Conservation (phyloP, 2,113 vertebrate genomes). For the Proteles cristata region DNA sequence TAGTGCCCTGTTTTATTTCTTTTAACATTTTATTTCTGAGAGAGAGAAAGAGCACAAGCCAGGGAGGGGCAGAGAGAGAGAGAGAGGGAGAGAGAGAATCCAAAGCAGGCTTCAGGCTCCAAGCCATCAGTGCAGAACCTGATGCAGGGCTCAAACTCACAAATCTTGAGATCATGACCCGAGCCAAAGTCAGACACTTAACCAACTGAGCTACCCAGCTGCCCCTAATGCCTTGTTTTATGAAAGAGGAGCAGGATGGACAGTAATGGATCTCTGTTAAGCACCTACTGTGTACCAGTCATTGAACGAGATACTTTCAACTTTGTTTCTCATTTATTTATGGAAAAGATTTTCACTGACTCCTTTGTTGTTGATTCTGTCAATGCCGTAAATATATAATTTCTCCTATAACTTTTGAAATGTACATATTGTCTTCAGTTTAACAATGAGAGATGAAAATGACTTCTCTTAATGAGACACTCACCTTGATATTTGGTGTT, state of each 20-base stretch:
- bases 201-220: too few relatives aligned
- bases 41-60: too few relatives aligned
- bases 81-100: too few relatives aligned
- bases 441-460: background rate
- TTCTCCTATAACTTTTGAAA: constrained; percentile 18
- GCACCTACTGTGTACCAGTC: background rate
- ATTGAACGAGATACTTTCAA: background rate
- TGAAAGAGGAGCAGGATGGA: background rate
- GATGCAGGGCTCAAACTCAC: too few relatives aligned
- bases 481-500: background rate
- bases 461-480: background rate
- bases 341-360: background rate
- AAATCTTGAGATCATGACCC: too few relatives aligned
- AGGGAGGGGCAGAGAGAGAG: too few relatives aligned
- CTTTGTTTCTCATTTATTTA: background rate
- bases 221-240: too few relatives aligned
- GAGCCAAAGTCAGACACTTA: too few relatives aligned
- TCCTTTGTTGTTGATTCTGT: background rate
- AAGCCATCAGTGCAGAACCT: too few relatives aligned
- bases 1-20: too few relatives aligned
- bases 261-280: background rate
- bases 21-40: too few relatives aligned
- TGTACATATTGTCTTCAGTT: background rate
- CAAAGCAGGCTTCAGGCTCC: too few relatives aligned
- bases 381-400: background rate